Conservation (phyloP, 2,888 invertebrate species). For the Chloroclystis v-ata region DNA sequence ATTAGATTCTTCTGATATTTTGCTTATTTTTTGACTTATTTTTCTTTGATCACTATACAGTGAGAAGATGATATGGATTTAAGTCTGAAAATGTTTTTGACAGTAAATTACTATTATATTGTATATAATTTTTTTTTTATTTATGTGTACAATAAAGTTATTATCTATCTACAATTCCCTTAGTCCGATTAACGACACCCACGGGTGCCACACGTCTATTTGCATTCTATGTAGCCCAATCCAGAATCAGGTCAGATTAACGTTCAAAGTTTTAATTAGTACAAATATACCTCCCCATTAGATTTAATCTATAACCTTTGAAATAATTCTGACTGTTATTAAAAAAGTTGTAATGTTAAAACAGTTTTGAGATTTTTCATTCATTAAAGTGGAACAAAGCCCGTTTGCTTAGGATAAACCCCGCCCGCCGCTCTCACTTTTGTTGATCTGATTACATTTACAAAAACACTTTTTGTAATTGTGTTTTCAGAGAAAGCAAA, state of each 20-base stretch:
- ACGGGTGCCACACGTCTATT: too few species aligned
- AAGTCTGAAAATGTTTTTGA: too few species aligned
- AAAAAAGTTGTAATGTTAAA: conserved; percentile 8
- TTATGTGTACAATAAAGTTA: too few species aligned
- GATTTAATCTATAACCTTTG: conserved; percentile 3
- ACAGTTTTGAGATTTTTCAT: conserved; percentile 8
- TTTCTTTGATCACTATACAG: too few species aligned
- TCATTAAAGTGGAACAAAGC: conserved; percentile 14
- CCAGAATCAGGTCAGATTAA: not conserved
- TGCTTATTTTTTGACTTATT: too few species aligned
- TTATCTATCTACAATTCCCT: too few species aligned
- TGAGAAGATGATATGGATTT: too few species aligned
- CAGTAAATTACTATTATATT: too few species aligned
- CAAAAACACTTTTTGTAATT: conserved; percentile 3
- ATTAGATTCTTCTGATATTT: not conserved
- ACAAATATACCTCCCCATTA: not conserved
- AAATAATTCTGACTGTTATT: conserved; percentile 9
- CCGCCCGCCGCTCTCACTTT: conserved; percentile 4
- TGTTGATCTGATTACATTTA: conserved; percentile 14
- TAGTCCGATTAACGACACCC: too few species aligned
- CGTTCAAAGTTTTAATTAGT: not conserved
- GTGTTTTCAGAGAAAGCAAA: not conserved
- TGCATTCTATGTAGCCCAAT: too few species aligned
- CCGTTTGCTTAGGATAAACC: conserved; percentile 11
- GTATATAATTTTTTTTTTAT: too few species aligned